Percentiles rank a stretch among this genome's conserved stretches.
These are phyloP conservation scores for Quiscalus mexicanus DNA, from an alignment of 2,113 vertebrate genomes.

Conservation along the genomic window DNA sequence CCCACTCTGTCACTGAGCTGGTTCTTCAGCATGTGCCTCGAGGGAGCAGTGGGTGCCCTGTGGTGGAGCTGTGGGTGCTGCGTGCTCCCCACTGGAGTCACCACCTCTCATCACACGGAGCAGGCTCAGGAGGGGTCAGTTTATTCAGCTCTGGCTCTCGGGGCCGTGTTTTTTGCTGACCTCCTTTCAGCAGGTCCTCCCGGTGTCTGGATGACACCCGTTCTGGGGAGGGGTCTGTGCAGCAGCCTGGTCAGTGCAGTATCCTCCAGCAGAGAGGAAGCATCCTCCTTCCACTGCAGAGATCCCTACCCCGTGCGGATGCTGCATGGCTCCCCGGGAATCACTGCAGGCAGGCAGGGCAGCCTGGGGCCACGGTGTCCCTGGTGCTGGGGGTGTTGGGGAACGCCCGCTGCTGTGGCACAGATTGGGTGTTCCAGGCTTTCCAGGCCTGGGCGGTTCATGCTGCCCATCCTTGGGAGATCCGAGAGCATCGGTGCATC, in stretches of 20 bases:
- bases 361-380: fast-evolving
- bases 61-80: background rate
- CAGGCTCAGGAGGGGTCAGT: background rate
- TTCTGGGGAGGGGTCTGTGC: background rate
- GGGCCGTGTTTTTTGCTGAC: background rate
- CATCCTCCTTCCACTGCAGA: background rate
- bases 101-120: fast-evolving
- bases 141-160: background rate
- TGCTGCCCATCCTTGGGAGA: background rate
- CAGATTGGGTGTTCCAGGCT: fast-evolving
- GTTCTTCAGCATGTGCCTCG: fast-evolving
- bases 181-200: fast-evolving
- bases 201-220: fast-evolving
- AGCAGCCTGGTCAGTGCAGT: background rate
- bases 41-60: background rate
- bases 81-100: background rate
- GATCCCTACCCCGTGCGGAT: fast-evolving
- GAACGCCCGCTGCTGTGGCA: fast-evolving
- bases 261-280: fast-evolving
- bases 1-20: background rate
- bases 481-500: fast-evolving
- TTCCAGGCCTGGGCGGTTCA: fast-evolving
- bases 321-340: background rate
- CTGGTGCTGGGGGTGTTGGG: fast-evolving
- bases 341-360: fast-evolving